A percentile compares a stretch with the other conserved stretches of the same genome.
Conservation (phyloP, 2,888 invertebrate genomes). For the Anthrax anthrax region DNA sequence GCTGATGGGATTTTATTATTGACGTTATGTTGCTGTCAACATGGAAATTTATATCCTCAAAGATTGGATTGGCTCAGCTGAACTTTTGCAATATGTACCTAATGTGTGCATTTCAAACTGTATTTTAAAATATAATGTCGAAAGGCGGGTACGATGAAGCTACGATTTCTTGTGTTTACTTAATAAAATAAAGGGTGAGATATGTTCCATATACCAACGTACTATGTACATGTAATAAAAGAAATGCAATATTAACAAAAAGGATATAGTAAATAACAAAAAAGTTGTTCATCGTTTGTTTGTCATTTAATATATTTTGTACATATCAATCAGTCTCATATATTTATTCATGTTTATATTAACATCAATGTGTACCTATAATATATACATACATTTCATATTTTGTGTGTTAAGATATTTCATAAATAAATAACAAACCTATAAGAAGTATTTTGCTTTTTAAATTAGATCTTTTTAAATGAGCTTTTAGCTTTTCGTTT, state of each 20-base stretch:
- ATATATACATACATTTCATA: too few relatives aligned
- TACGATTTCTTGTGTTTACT: too few relatives aligned
- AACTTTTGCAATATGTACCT: too few relatives aligned
- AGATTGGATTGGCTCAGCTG: background rate
- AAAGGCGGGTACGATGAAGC: too few relatives aligned
- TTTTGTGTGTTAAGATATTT: too few relatives aligned
- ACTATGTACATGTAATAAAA: background rate
- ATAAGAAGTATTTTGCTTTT: background rate
- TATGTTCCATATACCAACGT: too few relatives aligned
- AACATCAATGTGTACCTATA: too few relatives aligned
- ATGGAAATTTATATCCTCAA: slow-evolving; percentile 10
- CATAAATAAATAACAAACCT: background rate
- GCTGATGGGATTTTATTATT: slow-evolving; percentile 9
- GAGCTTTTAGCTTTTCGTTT: too few relatives aligned
- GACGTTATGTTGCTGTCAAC: slow-evolving; percentile 11
- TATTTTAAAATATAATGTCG: background rate
- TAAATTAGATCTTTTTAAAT: slow-evolving; percentile 7
- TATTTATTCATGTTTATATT: background rate
- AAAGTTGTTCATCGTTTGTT: slow-evolving; percentile 4
- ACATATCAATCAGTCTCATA: slow-evolving; percentile 11
- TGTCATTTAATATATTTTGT: slow-evolving; percentile 12
- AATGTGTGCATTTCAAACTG: background rate
- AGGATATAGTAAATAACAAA: background rate
- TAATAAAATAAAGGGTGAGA: too few relatives aligned
- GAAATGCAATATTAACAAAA: background rate